phyloP scores from a whole-genome alignment of 2,113 vertebrate species.

The Pandion haliaetus region DNA sequence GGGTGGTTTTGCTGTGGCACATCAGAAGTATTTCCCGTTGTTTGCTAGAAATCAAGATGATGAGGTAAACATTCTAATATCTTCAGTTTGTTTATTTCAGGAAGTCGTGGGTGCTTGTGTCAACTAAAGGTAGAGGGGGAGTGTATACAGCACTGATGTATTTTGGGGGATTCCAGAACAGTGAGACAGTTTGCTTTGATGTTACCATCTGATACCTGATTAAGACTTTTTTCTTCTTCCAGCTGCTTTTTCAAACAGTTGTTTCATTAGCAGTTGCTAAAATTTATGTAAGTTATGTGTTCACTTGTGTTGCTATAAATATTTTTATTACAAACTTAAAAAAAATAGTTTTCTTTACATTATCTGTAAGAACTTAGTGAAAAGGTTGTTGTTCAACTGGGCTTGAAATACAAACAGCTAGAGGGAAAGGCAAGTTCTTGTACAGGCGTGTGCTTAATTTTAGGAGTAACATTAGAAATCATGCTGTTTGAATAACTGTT shows the following conservation, averaged over 20 bases:
- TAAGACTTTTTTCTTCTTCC: neutral
- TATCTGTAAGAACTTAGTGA: neutral
- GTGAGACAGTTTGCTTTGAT: conserved; percentile 19
- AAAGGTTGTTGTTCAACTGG: neutral
- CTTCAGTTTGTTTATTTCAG: neutral
- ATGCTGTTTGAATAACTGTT: neutral
- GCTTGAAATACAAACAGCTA: conserved; percentile 4
- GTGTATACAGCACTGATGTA: neutral
- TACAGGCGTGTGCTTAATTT: neutral
- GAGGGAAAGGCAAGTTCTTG: conserved; percentile 10
- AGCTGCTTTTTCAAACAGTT: neutral
- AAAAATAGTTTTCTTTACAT: too few relatives aligned
- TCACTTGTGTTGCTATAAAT: neutral
- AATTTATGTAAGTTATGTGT: neutral
- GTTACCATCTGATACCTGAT: neutral
- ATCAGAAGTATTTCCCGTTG: neutral
- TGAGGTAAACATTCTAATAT: neutral
- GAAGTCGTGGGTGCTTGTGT: neutral
- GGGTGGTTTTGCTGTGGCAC: neutral
- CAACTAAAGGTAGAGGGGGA: neutral
- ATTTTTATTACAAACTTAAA: neutral
- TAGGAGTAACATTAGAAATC: neutral
- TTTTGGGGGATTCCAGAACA: neutral
- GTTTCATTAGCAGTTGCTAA: neutral
- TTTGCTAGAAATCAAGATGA: neutral